A percentile compares a stretch with the other conserved stretches of the same genome.
Conservation (phyloP, 1,140 invertebrate species). For the Ectropis grisescens region DNA sequence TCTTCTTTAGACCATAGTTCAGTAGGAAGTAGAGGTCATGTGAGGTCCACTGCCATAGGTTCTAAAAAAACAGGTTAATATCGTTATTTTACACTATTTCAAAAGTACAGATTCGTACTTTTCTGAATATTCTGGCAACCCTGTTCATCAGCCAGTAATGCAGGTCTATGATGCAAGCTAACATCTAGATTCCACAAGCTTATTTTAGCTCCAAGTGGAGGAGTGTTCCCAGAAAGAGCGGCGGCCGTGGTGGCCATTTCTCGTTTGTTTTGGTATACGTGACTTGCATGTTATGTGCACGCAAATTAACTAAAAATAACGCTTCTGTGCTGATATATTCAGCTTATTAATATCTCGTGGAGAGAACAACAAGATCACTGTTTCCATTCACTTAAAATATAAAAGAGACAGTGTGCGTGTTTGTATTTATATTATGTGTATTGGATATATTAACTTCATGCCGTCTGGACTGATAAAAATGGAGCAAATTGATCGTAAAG, state of each 20-base stretch:
- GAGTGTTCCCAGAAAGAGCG: constrained; percentile 44
- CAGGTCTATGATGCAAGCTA: not conserved
- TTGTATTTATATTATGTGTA: not conserved
- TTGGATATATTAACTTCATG: not conserved
- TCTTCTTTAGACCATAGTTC: too few relatives aligned
- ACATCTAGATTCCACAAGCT: too few relatives aligned
- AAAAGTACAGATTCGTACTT: not conserved
- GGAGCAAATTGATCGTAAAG: not conserved
- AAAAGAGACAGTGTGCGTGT: not conserved
- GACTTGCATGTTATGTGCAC: constrained; percentile 45
- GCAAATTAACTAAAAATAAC: constrained; percentile 54
- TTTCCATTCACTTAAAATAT: not conserved
- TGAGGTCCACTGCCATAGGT: too few relatives aligned
- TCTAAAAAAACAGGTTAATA: too few relatives aligned
- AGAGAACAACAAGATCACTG: not conserved
- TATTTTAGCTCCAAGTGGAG: constrained; percentile 40
- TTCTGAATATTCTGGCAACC: not conserved
- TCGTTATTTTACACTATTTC: not conserved
- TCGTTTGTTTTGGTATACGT: constrained; percentile 56
- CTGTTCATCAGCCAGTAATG: not conserved
- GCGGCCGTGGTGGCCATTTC: constrained; percentile 41
- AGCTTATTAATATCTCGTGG: not conserved
- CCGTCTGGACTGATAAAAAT: not conserved
- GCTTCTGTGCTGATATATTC: not conserved
- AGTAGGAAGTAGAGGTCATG: too few relatives aligned